Evolutionary conservation across 2,113 vertebrate genomes (phyloP), one percentile per base, ranked within the genome.

Genomic region (Anser cygnoides): DNA sequence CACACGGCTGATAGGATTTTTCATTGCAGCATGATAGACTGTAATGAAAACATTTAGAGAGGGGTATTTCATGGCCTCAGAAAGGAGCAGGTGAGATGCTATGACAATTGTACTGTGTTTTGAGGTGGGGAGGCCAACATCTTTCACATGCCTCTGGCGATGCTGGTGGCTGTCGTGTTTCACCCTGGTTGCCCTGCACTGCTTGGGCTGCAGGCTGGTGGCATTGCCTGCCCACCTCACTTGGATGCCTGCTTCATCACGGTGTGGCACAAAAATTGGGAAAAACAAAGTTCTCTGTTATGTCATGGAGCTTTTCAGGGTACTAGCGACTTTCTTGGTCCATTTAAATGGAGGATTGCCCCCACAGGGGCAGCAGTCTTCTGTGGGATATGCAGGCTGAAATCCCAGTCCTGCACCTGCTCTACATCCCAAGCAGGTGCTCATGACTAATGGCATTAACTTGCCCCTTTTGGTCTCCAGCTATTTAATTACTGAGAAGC

Each of bases 401-500:
- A 72, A 72, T 72, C 35, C 26, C 26, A 13, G n/a, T 15, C 49
- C n/a, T 21, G 35, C 68, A 72, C 68, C 68, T 72, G 68, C 68
- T 72, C 54, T 54, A 37, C 16, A 1, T 55, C 43, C 5, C 1
- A 0, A 65, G 84, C 89, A 91, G 86, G 80, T 94, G 86, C 73
- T 87, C 62, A 2, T 75, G 87, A 85, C 58, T 82, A 18, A 92
- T 58, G 58, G 29, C 58, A 84, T 72, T 93, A 57, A 54, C 61
- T 68, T 11, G 0, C 35, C 57, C 61, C 52, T 78, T 31, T 9
- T 54, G 31, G 23, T 43, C 66, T 89, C 49, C 39, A 70, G 74
- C 35, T 54, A 76, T 93, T 93, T 91, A 66, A 87, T 92, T 91
- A 87, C 66, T 54, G 77, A 84, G 9, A 62, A 95, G 67, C 79